phyloP scores from a whole-genome alignment of 2,888 invertebrate genomes.

The Megamerina dolium region DNA sequence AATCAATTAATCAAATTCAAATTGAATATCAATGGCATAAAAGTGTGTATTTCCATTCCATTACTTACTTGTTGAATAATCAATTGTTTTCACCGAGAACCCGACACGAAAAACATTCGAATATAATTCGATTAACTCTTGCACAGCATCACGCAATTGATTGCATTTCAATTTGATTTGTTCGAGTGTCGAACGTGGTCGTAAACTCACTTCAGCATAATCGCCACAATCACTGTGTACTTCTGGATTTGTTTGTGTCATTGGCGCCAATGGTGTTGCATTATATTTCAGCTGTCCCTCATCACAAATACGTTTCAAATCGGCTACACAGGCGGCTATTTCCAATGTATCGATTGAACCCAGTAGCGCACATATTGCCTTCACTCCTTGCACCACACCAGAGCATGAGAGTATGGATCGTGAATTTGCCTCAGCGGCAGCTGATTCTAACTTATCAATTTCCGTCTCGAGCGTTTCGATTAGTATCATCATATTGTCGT shows the following conservation, averaged over 20 bases:
- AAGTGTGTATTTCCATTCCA: not conserved
- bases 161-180: slow-evolving; percentile 62
- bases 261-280: slow-evolving; percentile 10
- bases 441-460: slow-evolving; percentile 67
- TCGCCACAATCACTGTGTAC: slow-evolving; percentile 63
- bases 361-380: slow-evolving; percentile 83
- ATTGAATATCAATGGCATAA: not conserved
- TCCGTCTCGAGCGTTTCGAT: slow-evolving; percentile 81
- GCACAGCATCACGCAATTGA: slow-evolving; percentile 71
- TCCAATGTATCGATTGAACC: slow-evolving; percentile 86
- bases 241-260: slow-evolving; percentile 52
- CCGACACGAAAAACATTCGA: slow-evolving; percentile 78
- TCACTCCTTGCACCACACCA: slow-evolving; percentile 84
- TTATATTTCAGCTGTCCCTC: slow-evolving; percentile 38
- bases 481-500: slow-evolving; percentile 78
- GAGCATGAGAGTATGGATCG: slow-evolving; percentile 57
- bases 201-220: slow-evolving; percentile 62
- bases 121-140: slow-evolving; percentile 79
- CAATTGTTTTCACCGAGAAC: slow-evolving; percentile 64
- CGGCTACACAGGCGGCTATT: slow-evolving; percentile 69
- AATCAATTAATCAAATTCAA: slow-evolving; percentile 24
- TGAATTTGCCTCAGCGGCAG: slow-evolving; percentile 55
- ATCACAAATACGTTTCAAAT: slow-evolving; percentile 41
- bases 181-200: slow-evolving; percentile 56
- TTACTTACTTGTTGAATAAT: slow-evolving; percentile 52